Conservation (phyloP, 2,888 invertebrate species). For the Lucinisca nassula region DNA sequence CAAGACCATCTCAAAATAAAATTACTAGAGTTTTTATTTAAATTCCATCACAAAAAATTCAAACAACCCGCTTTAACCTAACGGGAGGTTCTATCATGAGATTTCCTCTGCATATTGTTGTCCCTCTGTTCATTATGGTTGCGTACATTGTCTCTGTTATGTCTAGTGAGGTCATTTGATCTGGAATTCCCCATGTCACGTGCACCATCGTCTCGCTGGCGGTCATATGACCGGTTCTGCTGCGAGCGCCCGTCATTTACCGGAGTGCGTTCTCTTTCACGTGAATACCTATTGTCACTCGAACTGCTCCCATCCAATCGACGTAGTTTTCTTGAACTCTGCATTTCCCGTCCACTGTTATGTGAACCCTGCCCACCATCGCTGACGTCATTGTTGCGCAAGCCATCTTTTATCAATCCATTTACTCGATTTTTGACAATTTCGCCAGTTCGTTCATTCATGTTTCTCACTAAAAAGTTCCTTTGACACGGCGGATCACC, state of each 20-base stretch:
- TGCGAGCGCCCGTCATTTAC: background rate
- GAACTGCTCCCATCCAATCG: slow-evolving; percentile 6
- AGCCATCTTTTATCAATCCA: background rate
- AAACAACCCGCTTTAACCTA: background rate
- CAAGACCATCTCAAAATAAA: slow-evolving; percentile 13
- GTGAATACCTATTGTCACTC: background rate
- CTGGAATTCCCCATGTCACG: background rate
- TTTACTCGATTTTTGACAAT: background rate
- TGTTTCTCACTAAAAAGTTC: slow-evolving; percentile 6
- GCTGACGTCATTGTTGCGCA: background rate
- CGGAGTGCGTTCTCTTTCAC: background rate
- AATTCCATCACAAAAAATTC: background rate
- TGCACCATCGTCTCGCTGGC: background rate
- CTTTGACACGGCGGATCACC: background rate
- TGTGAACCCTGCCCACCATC: background rate
- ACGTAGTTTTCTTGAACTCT: background rate
- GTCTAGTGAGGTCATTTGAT: background rate
- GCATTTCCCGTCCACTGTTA: background rate
- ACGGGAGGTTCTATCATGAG: background rate
- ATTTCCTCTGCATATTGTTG: background rate
- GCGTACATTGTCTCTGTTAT: background rate
- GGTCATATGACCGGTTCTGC: background rate
- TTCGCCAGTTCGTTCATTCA: background rate
- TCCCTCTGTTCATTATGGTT: background rate
- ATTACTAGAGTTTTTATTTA: slow-evolving; percentile 12